Evolutionary conservation across 1,140 invertebrate species (phyloP), one percentile per base, ranked within the genome.

Genomic region (Drosophila eugracilis): DNA sequence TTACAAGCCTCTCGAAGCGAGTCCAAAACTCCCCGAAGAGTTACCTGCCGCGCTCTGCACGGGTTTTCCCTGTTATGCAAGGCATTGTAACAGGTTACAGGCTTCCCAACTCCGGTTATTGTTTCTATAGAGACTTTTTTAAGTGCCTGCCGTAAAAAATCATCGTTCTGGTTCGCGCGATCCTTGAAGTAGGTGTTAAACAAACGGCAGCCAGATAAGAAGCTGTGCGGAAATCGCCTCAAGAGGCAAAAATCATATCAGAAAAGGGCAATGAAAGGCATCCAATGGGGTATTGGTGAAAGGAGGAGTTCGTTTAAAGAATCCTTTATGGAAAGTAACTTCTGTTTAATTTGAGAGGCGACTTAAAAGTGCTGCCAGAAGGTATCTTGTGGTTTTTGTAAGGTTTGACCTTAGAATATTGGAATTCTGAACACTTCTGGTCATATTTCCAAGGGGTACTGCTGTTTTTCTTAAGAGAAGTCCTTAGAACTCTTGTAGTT

Each of bases 31-130:
- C 32, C 45, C 80, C 6, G 73, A 76, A 76, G 72, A 75, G 73
- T 76, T 69, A 76, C 73, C 73, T 69, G 73, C 62, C 42, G 73
- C 54, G 73, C 54, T 22, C 71, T 52, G 60, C 70, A 63, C 60
- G 59, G 62, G 34, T 22, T 53, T 75, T 30, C 12, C 55, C 14
- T 3, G 19, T 53, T 66, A 74, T 75, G 59, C n/a, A 66, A 55
- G 58, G 24, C 52, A 75, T 59, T 67, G 71, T 59, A 52, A 67
- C 72, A 76, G 73, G 62, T 76, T 54, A 14, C n/a, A n/a, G n/a
- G n/a, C n/a, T n/a, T n/a, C 30, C 10, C 22, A 28, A 41, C 21
- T 10, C 24, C 10, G 32, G 22, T 19, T 49, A 14, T 49, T 39
- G 24, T 30, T 24, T 15, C 28, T 0, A 21, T 26, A 19, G 22